Evolutionary conservation across 2,888 invertebrate genomes (phyloP).

Genomic region (Homarus gammarus): DNA sequence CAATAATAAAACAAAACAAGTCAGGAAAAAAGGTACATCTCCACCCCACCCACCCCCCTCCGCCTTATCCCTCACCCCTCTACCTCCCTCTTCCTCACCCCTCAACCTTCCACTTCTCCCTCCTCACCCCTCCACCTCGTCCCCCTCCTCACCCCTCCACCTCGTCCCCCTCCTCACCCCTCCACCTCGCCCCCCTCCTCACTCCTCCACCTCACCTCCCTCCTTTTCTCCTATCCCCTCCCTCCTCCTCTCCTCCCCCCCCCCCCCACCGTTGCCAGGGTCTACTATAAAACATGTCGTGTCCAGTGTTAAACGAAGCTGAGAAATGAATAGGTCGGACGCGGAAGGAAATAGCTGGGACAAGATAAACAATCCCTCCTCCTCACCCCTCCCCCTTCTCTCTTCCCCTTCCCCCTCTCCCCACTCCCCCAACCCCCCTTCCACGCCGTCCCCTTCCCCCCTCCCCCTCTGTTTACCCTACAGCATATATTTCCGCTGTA

Average conservation of each 20-base stretch:
- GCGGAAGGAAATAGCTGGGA: not conserved
- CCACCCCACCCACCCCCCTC: too few species aligned
- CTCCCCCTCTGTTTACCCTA: too few species aligned
- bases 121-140: not conserved
- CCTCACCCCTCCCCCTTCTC: too few species aligned
- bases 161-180: not conserved
- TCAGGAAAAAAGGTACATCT: too few species aligned
- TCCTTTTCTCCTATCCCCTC: too few species aligned
- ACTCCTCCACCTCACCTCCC: not conserved
- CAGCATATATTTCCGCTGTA: too few species aligned
- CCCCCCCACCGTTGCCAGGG: not conserved
- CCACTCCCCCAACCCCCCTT: too few species aligned
- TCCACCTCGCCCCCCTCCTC: not conserved
- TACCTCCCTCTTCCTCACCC: not conserved
- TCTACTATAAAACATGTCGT: constrained; percentile 30
- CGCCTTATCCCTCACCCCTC: not conserved
- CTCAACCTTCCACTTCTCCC: not conserved
- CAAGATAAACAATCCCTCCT: not conserved
- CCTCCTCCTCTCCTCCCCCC: not conserved
- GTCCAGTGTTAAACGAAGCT: constrained; percentile 33
- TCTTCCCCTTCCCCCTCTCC: too few species aligned
- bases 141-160: not conserved
- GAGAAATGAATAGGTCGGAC: constrained; percentile 23
- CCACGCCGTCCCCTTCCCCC: too few species aligned
- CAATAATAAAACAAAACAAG: too few species aligned